Evolutionary conservation across 1,140 invertebrate genomes (phyloP), one percentile per base, ranked within the genome.

Genomic region (Drosophila tropicalis): DNA sequence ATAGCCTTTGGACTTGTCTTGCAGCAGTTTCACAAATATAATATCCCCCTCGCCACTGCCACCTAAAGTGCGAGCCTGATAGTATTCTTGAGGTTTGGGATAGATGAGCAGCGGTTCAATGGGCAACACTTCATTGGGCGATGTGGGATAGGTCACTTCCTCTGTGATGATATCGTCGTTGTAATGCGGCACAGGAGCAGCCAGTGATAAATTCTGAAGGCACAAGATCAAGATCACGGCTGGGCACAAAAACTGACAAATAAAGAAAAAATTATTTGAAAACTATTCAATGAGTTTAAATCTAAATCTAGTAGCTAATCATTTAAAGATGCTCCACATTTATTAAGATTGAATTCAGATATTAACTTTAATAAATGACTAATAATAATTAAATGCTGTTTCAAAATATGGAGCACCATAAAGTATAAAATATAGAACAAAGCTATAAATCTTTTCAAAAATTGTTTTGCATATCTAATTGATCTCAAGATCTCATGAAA

Each of bases 101-200:
- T 91, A 91, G n/a, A 91, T 79, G 2, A 91, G 25, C 58, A 91
- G 44, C 0, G 90, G 90, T 32, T 91, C 78, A 12, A 91, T 85
- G 34, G 82, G 73, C 56, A 91, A 25, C 17, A 91, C 81, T 55
- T 91, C 86, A 10, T 70, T 90, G 3, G 90, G 90, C 0, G 72
- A 60, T 17, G 77, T 68, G 17, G 82, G 82, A 68, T 86, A 86
- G 5, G 56, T 56, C 7, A 80, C 56, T 29, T 80, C 76, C 32
- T 77, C 56, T n/a, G 41, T n/a, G 6, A 44, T 41, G 1, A 19
- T 34, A 0, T 39, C 54, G 1, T 60, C 51, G 10, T 67, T 68
- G 29, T 54, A 70, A 10, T 29, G 54, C 13, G 63, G 17, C 1
- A 69, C 55, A 5, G 79, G 84, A 13, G 67, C 77, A 17, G 77